Evolutionary conservation across 2,888 invertebrate genomes (phyloP).

Genomic region (Amiota communis): DNA sequence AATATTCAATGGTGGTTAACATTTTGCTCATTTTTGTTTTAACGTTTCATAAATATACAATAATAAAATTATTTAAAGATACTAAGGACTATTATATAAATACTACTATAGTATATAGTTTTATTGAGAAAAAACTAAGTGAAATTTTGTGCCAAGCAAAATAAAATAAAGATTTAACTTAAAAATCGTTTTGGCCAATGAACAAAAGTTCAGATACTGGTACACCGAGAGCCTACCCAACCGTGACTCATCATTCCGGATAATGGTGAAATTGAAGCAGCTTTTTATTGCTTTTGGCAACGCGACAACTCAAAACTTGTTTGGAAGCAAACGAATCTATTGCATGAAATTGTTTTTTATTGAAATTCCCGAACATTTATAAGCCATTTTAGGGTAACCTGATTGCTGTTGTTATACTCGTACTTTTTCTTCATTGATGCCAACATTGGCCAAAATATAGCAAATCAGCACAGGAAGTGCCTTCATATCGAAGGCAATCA

Average conservation of each 20-base stretch:
- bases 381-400: not conserved
- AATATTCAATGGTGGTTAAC: too few relatives aligned
- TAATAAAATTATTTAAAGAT: too few relatives aligned
- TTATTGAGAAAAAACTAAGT: too few relatives aligned
- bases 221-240: too few relatives aligned
- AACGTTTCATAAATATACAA: too few relatives aligned
- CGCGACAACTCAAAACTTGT: not conserved
- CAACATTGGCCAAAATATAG: not conserved
- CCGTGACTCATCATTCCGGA: not conserved
- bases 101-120: too few relatives aligned
- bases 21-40: too few relatives aligned
- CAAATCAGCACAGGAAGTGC: not conserved
- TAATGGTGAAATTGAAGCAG: too few relatives aligned
- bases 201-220: conserved; percentile 4
- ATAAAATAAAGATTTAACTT: too few relatives aligned
- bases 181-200: not conserved
- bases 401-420: conserved; percentile 6
- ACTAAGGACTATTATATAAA: too few relatives aligned
- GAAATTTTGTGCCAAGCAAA: too few relatives aligned
- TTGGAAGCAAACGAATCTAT: conserved; percentile 1
- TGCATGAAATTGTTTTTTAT: conserved; percentile 17
- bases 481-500: conserved; percentile 2
- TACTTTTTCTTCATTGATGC: not conserved
- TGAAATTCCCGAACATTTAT: conserved; percentile 2
- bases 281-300: not conserved